Evolutionary conservation across 2,797 vertebrate genomes (phyloP), one percentile per base, ranked within the genome.

Genomic region (Cyclura pinguis): DNA sequence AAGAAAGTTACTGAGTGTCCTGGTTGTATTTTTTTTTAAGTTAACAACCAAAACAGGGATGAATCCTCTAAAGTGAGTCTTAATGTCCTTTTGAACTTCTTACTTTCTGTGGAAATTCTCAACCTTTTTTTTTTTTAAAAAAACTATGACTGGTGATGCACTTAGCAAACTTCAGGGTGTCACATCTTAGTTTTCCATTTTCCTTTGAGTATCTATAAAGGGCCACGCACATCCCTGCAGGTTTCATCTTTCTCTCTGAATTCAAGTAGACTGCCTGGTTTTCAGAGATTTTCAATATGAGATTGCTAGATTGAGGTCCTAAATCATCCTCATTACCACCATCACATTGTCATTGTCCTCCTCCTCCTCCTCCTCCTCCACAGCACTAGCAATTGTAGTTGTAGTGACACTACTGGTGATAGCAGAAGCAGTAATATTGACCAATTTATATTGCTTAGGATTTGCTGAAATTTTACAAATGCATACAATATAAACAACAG

Each of bases 21-120:
- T 1, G 22, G 42, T 47, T 47, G 42, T 47, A 47, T 47, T 47
- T 47, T 47, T 47, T 47, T 47, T 47, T 47, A 95, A 93, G 93
- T 93, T 95, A 95, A 95, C 93, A 93, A 92, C 91, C 3, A 0
- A 89, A 80, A 92, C 90, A 93, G 89, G 88, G 87, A 93, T 95
- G 95, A 94, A 94, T 94, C 90, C 87, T 76, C 85, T 78, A 90
- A 93, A 95, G 89, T 92, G 91, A 95, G 93, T 91, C 50, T 85
- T 82, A 92, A 95, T 91, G 90, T 93, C 94, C 92, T 91, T 89
- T 88, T 89, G 91, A 73, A 64, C 73, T 85, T 64, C 27, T 84
- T 72, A 9, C 93, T 95, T 91, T 81, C 85, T 93, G 81, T 96
- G 85, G 88, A 96, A 95, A 93, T 93, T 93, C 92, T 92, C 92